phyloP scores from a whole-genome alignment of 2,797 vertebrate species.

The Austrolebias charrua region DNA sequence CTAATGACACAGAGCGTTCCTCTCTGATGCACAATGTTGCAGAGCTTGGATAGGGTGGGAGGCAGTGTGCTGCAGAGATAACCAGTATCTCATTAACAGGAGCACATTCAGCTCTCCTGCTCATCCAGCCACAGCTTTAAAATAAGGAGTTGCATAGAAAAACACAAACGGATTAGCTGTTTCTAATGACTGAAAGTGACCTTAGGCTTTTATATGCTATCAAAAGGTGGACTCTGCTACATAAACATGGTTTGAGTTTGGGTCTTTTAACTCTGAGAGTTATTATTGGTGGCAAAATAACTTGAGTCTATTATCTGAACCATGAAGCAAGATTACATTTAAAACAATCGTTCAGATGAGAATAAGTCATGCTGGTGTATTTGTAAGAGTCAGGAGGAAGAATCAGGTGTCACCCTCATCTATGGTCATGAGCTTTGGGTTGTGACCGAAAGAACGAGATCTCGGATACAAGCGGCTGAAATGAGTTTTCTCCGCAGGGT shows the following conservation, averaged over 20 bases:
- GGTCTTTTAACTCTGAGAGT: constrained; percentile 8
- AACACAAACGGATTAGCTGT: constrained; percentile 45
- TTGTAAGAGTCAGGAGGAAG: constrained; percentile 46
- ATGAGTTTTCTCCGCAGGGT: no score
- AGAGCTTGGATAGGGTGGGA: constrained; percentile 49
- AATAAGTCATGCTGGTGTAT: constrained; percentile 43
- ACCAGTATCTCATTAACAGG: constrained; percentile 72
- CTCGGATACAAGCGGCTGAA: no score
- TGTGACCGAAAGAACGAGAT: no score
- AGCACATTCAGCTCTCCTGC: constrained; percentile 56
- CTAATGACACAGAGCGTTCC: constrained; percentile 64
- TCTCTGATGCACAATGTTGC: constrained; percentile 71
- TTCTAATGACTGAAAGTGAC: constrained; percentile 49
- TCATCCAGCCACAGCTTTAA: constrained; percentile 26
- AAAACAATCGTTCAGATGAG: no score
- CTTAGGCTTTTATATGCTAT: constrained; percentile 40
- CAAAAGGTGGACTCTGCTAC: constrained; percentile 25
- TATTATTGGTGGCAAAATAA: constrained; percentile 27
- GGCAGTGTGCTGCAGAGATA: constrained; percentile 63
- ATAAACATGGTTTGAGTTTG: constrained; percentile 17
- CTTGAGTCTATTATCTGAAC: no score
- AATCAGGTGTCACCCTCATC: no score
- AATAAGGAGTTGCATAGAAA: constrained; percentile 33
- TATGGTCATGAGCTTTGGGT: no score
- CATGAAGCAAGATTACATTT: no score